Evolutionary conservation across 2,888 invertebrate genomes (phyloP).

Genomic region (Papilio demoleus): DNA sequence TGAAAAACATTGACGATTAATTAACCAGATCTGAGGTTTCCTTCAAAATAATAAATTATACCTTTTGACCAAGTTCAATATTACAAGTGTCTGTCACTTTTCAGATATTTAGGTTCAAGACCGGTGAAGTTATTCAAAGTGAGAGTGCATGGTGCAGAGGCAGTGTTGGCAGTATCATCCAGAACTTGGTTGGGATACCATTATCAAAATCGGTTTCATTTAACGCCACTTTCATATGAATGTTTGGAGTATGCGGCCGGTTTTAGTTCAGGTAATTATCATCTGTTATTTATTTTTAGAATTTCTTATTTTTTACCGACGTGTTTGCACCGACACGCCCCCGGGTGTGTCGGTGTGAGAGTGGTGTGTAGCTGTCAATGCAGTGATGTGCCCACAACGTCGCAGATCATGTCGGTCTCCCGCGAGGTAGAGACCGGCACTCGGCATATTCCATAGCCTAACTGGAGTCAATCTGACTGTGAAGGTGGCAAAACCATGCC

Average conservation of each 20-base stretch:
- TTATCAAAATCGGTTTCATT: constrained; percentile 97
- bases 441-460: constrained; percentile 90
- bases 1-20: constrained; percentile 83
- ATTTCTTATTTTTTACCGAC: background rate
- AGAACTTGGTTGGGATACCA: constrained; percentile 99
- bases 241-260: constrained; percentile 98
- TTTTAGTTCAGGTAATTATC: constrained; percentile 87
- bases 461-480: constrained; percentile 86
- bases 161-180: constrained; percentile 98
- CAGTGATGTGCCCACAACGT: constrained; percentile 84
- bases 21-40: constrained; percentile 78
- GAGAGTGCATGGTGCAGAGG: constrained; percentile 97
- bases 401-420: constrained; percentile 84
- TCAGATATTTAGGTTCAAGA: constrained; percentile 93
- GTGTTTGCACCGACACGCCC: constrained; percentile 55
- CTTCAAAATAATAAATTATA: background rate
- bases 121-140: constrained; percentile 98
- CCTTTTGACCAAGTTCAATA: background rate
- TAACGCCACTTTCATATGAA: constrained; percentile 98
- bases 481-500: constrained; percentile 87
- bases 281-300: no score
- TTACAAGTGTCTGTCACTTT: constrained; percentile 16
- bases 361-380: constrained; percentile 81
- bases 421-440: constrained; percentile 79
- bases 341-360: constrained; percentile 60